Evolutionary conservation across 2,888 invertebrate genomes (phyloP).

Genomic region (Coelinius sp.): DNA sequence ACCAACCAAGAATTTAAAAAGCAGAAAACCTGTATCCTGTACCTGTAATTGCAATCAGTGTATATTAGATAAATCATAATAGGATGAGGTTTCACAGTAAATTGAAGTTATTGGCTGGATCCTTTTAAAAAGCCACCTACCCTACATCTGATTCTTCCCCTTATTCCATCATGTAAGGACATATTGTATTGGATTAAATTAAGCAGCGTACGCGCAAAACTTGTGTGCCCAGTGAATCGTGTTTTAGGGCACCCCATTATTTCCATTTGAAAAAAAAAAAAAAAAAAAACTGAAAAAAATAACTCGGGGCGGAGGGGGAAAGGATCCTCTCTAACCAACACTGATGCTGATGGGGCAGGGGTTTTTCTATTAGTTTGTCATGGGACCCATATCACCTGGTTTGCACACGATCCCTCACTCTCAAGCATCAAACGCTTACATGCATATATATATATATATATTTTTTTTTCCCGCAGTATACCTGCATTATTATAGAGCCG

Average conservation of each 20-base stretch:
- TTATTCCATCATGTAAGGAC: constrained; percentile 49
- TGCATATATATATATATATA: no score
- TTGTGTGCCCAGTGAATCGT: constrained; percentile 69
- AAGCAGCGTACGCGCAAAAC: constrained; percentile 63
- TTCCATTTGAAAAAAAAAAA: not conserved
- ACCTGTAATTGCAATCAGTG: constrained; percentile 62
- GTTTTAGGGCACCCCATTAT: constrained; percentile 46
- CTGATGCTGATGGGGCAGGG: constrained; percentile 20
- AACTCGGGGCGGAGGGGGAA: no score
- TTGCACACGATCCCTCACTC: constrained; percentile 51
- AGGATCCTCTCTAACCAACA: constrained; percentile 26
- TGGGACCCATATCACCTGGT: constrained; percentile 65
- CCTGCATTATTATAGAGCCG: no score
- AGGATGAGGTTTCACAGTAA: constrained; percentile 69
- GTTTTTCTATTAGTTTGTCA: constrained; percentile 58
- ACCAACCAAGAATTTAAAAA: no score
- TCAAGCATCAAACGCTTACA: not conserved
- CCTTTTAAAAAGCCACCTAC: constrained; percentile 67
- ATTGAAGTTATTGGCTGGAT: constrained; percentile 62
- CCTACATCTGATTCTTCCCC: constrained; percentile 3
- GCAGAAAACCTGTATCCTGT: constrained; percentile 66
- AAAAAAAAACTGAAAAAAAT: no score
- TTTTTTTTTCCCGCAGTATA: no score
- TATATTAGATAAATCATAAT: constrained; percentile 67
- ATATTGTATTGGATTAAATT: constrained; percentile 71